Evolutionary conservation across 2,888 invertebrate species (phyloP).

Genomic region (Aphelenchoides bicaudatus): DNA sequence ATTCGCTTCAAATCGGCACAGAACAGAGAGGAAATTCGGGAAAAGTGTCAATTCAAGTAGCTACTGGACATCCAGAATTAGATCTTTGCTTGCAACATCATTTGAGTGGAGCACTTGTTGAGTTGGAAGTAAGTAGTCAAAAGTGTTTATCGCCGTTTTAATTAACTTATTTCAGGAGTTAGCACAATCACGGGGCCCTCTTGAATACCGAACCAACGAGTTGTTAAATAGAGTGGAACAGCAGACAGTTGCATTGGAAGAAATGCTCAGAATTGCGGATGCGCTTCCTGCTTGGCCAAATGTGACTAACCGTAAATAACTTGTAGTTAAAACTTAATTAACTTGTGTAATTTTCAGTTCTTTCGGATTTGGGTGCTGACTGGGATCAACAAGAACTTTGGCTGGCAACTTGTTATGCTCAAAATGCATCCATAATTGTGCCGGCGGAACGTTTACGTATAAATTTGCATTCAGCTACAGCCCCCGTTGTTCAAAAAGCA

Average conservation of each 20-base stretch:
- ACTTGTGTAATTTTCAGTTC: conserved; percentile 38
- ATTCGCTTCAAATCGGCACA: conserved; percentile 27
- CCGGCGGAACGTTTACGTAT: conserved; percentile 41
- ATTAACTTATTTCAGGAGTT: conserved; percentile 33
- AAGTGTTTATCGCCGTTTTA: background rate
- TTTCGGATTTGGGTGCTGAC: conserved; percentile 48
- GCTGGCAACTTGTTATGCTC: conserved; percentile 47
- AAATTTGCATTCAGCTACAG: conserved; percentile 21
- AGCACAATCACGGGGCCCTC: conserved; percentile 55
- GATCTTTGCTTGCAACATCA: conserved; percentile 54
- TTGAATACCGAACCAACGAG: conserved; percentile 64
- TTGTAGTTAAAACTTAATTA: background rate
- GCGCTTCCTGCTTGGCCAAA: conserved; percentile 51
- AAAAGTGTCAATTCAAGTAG: conserved; percentile 21
- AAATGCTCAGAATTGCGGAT: conserved; percentile 61
- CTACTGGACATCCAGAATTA: conserved; percentile 47
- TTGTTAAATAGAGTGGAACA: conserved; percentile 63
- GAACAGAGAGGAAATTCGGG: conserved; percentile 8
- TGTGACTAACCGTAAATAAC: conserved; percentile 41
- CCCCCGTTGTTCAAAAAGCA: conserved; percentile 30
- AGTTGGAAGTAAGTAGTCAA: conserved; percentile 37
- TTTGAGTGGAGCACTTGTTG: conserved; percentile 36
- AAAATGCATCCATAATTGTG: conserved; percentile 44
- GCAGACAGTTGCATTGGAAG: conserved; percentile 63
- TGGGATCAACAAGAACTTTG: conserved; percentile 53